Evolutionary conservation across 1,140 invertebrate genomes (phyloP).

Genomic region (Drosophila athabasca): DNA sequence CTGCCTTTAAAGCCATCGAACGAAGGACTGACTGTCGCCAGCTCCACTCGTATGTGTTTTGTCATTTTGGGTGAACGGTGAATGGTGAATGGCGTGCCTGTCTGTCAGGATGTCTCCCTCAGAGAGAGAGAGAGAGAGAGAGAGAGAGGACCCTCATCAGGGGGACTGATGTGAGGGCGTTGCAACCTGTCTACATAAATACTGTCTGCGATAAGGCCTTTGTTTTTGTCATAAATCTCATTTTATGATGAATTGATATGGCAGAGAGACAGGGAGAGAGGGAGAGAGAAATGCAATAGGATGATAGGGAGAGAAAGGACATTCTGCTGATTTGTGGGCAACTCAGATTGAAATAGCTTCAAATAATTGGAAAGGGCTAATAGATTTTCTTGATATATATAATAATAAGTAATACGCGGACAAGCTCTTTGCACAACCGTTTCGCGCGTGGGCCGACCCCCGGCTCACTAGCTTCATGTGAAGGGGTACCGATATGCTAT

Average conservation of each 20-base stretch:
- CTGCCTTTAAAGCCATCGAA: conserved; percentile 49
- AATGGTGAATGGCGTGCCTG: conserved; percentile 60
- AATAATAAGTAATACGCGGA: background rate
- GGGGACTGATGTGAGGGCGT: background rate
- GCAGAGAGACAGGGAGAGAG: conserved; percentile 26
- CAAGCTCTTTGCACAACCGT: no score
- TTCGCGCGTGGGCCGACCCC: no score
- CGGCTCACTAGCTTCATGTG: no score
- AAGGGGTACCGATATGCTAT: no score
- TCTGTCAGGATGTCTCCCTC: conserved; percentile 48
- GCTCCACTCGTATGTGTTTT: conserved; percentile 24
- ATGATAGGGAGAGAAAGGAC: conserved; percentile 1
- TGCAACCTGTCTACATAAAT: conserved; percentile 83
- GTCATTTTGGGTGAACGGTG: conserved; percentile 49
- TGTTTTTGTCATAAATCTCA: conserved; percentile 84
- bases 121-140: no score
- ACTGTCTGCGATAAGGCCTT: conserved; percentile 83
- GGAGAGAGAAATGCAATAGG: conserved; percentile 41
- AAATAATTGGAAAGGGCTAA: conserved; percentile 26
- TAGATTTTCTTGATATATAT: conserved; percentile 34
- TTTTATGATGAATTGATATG: conserved; percentile 83
- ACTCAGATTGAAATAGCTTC: conserved; percentile 45
- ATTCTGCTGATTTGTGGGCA: conserved; percentile 48
- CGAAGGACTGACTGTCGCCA: conserved; percentile 1
- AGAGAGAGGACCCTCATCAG: no score